Conservation (phyloP, 2,888 invertebrate species). For the Dasysyrphus albostriatus region DNA sequence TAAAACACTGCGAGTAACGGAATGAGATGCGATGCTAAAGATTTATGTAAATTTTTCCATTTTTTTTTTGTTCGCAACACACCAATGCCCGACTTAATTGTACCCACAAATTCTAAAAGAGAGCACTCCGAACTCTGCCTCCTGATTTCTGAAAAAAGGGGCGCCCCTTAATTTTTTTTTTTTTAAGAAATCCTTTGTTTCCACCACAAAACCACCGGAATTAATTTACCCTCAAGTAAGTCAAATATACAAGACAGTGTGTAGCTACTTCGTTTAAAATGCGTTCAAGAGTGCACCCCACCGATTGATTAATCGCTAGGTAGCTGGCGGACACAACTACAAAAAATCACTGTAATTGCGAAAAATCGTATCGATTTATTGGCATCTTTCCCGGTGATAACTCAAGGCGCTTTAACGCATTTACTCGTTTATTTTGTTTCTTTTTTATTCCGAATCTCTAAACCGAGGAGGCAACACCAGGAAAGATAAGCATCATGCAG, state of each 20-base stretch:
- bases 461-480: conserved; percentile 22
- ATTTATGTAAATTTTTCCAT: conserved; percentile 67
- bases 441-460: conserved; percentile 18
- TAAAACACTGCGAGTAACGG: conserved; percentile 44
- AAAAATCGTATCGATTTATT: conserved; percentile 69
- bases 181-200: conserved; percentile 54
- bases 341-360: conserved; percentile 72
- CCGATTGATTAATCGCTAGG: conserved; percentile 70
- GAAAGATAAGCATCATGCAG: conserved; percentile 56
- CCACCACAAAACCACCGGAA: conserved; percentile 36
- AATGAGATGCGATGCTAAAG: conserved; percentile 36
- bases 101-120: conserved; percentile 25
- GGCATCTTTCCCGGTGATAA: conserved; percentile 65
- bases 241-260: conserved; percentile 26
- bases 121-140: conserved; percentile 15
- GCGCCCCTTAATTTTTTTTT: background rate
- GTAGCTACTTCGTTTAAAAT: background rate
- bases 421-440: conserved; percentile 22
- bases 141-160: conserved; percentile 5
- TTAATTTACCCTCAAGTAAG: conserved; percentile 61
- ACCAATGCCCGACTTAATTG: conserved; percentile 55
- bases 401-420: conserved; percentile 72
- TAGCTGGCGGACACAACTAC: conserved; percentile 59
- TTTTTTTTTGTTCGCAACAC: conserved; percentile 30
- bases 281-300: background rate